Evolutionary conservation across 2,797 vertebrate genomes (phyloP).

Genomic region (Amphiprion clarkii): DNA sequence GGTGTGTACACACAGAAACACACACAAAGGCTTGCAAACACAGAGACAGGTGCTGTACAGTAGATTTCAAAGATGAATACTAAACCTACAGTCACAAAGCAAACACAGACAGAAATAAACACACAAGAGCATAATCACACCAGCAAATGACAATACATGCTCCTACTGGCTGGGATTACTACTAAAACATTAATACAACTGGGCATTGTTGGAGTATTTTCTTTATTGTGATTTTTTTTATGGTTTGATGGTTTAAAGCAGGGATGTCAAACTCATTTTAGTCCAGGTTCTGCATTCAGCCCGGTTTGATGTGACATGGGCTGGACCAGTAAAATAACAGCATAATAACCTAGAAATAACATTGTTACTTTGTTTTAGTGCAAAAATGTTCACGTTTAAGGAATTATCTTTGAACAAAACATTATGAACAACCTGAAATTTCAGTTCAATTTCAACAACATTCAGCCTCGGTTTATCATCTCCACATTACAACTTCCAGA

Average conservation of each 20-base stretch:
- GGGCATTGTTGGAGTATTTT: not conserved
- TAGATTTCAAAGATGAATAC: not conserved
- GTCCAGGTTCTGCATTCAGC: too few relatives aligned
- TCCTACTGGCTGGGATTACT: not conserved
- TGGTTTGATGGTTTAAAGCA: not conserved
- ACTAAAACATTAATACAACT: not conserved
- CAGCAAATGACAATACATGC: not conserved
- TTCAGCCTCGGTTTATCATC: too few relatives aligned
- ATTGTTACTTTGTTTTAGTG: too few relatives aligned
- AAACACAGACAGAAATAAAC: slow-evolving; percentile 17
- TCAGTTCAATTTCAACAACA: too few relatives aligned
- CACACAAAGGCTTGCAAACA: slow-evolving; percentile 16
- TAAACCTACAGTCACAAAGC: not conserved
- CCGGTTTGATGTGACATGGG: too few relatives aligned
- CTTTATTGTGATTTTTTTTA: not conserved
- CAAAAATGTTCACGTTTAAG: too few relatives aligned
- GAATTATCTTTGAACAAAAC: too few relatives aligned
- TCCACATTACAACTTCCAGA: too few relatives aligned
- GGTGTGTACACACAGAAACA: not conserved
- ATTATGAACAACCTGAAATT: too few relatives aligned
- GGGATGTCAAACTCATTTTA: too few relatives aligned
- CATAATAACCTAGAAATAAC: too few relatives aligned
- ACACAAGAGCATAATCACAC: not conserved
- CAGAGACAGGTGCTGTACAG: not conserved
- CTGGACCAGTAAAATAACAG: too few relatives aligned